Evolutionary conservation across 2,888 invertebrate genomes (phyloP), one percentile per base, ranked within the genome.

Genomic region (Orthosia gracilis): DNA sequence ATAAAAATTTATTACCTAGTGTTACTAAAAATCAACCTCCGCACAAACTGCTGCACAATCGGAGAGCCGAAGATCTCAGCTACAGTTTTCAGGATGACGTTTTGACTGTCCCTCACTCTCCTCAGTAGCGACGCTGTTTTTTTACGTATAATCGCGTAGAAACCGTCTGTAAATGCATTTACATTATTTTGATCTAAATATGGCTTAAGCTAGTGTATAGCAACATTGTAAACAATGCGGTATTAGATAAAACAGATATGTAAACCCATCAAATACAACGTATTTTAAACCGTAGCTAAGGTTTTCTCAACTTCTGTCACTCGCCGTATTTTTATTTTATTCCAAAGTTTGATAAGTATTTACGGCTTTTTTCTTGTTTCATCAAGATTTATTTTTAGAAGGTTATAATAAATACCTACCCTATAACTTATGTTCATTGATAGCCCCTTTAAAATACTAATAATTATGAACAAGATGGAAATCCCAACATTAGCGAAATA

Each of bases 151-250:
- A n/a, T n/a, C n/a, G n/a, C n/a, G n/a, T n/a, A n/a, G n/a, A n/a
- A n/a, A n/a, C n/a, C n/a, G n/a, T n/a, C n/a, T n/a, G n/a, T n/a
- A 40, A 9, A 40, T 40, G 40, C 7, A 40, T 40, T 40, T 40
- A 7, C 40, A 40, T 9, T 9, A 40, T 40, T 40, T 40, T 1
- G 1, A 9, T 40, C 31, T 31, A 31, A 31, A 40, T 9, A 40
- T 40, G 40, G 40, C 40, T 40, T 40, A 40, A 40, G 0, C 1
- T 15, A 21, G 2, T 85, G 83, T 78, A 66, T 72, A 73, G 76
- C 64, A 84, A 83, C 76, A 85, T 80, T 87, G 88, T 88, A 85
- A 89, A 88, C 86, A 89, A 55, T n/a, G 23, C 11, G n/a, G 15
- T 57, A 47, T 31, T 31, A 21, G 58, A 69, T 58, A 9, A 52